Evolutionary conservation across 2,113 vertebrate genomes (phyloP).

Genomic region (Gadus macrocephalus): DNA sequence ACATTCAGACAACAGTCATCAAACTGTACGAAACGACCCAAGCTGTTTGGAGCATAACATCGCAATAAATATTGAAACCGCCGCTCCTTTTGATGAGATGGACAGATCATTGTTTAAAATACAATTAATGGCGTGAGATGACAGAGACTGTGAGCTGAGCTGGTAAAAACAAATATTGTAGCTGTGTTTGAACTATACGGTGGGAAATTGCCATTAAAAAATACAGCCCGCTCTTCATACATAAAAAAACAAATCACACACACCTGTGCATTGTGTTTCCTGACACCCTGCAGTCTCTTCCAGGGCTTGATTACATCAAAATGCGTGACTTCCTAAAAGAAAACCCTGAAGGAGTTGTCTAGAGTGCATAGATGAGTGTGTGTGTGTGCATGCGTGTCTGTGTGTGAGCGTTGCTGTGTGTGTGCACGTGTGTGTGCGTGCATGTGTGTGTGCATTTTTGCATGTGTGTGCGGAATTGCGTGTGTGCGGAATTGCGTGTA

Average conservation of each 20-base stretch:
- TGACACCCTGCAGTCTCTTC: constrained; percentile 49
- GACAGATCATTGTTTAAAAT: constrained; percentile 31
- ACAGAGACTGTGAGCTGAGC: constrained; percentile 22
- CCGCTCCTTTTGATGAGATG: background rate
- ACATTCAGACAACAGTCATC: constrained; percentile 14
- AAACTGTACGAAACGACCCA: constrained; percentile 35
- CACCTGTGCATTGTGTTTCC: constrained; percentile 36
- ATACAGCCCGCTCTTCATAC: background rate
- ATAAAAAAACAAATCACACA: constrained; percentile 36
- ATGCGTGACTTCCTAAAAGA: constrained; percentile 55
- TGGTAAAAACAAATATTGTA: constrained; percentile 18
- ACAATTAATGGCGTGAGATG: constrained; percentile 8
- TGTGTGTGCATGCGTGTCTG: background rate
- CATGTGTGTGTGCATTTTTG: background rate
- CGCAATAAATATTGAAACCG: background rate
- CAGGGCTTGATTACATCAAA: constrained; percentile 51
- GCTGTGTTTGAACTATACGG: too few species aligned
- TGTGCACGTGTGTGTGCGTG: background rate
- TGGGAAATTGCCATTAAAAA: too few species aligned
- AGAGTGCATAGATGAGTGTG: constrained; percentile 15
- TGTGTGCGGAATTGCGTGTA: background rate
- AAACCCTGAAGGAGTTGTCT: constrained; percentile 15
- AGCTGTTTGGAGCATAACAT: constrained; percentile 13
- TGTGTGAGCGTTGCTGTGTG: background rate
- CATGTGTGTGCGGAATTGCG: background rate